A percentile compares a stretch with the other conserved stretches of the same genome.
Conservation (phyloP, 2,888 invertebrate species). For the Drosophila prostipennis region DNA sequence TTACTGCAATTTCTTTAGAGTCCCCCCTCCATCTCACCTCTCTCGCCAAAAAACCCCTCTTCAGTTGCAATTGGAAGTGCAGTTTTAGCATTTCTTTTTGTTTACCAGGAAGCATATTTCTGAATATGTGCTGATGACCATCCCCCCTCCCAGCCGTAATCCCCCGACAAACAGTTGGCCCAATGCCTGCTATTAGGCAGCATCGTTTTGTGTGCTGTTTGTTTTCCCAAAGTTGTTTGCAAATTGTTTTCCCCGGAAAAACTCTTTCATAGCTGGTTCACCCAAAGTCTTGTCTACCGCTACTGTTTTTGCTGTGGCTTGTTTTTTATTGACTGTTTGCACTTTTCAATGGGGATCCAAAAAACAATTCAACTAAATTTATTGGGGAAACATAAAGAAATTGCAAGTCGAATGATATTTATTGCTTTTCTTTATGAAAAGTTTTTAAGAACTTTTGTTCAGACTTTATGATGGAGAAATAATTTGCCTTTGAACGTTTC, state of each 20-base stretch:
- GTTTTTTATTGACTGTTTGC: conserved; percentile 18
- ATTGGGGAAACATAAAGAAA: conserved; percentile 4
- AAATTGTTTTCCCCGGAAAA: conserved; percentile 60
- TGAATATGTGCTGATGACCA: conserved; percentile 20
- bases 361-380: conserved; percentile 31
- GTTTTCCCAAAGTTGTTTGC: conserved; percentile 48
- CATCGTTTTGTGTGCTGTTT: conserved; percentile 30
- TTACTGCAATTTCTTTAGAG: conserved; percentile 53
- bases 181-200: conserved; percentile 46
- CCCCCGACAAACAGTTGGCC: conserved; percentile 7
- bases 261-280: conserved; percentile 34
- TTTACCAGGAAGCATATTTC: conserved; percentile 59
- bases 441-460: conserved; percentile 13
- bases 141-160: neutral
- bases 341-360: conserved; percentile 11
- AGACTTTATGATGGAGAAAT: conserved; percentile 17
- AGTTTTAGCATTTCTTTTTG: conserved; percentile 27
- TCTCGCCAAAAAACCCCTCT: neutral
- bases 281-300: conserved; percentile 15
- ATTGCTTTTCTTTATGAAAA: conserved; percentile 24
- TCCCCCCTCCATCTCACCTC: conserved; percentile 1
- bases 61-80: conserved; percentile 26
- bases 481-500: neutral
- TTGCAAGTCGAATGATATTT: conserved; percentile 14
- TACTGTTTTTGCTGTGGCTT: neutral